A percentile compares a stretch with the other conserved stretches of the same genome.
These are phyloP conservation scores for Phoxinus dragarum DNA, from an alignment of 2,797 vertebrate species.

Conservation along the genomic window DNA sequence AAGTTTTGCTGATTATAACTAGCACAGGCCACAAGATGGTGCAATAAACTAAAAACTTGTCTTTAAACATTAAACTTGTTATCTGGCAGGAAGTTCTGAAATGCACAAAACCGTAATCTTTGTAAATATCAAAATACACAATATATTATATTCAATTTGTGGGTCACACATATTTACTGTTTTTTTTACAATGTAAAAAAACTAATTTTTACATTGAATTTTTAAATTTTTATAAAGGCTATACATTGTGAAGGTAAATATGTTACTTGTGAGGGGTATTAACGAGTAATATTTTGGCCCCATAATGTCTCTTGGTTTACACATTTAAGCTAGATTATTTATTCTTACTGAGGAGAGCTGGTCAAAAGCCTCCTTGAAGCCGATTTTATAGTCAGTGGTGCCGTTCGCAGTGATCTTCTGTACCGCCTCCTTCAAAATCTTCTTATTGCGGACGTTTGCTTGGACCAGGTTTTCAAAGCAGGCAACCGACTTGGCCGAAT, in stretches of 20 bases:
- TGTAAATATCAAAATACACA: not conserved
- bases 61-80: not conserved
- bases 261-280: not conserved
- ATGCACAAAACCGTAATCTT: not conserved
- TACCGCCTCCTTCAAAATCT: conserved; percentile 90
- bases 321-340: not conserved
- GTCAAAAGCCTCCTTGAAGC: conserved; percentile 91
- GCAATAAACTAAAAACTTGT: not conserved
- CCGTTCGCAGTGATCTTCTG: conserved; percentile 90
- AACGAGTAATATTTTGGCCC: not conserved
- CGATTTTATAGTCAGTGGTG: conserved; percentile 92
- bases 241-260: not conserved
- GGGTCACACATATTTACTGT: not conserved
- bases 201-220: too few species aligned
- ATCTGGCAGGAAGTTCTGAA: not conserved
- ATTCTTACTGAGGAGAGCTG: conserved; percentile 86
- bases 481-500: conserved; percentile 84
- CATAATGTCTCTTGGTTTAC: not conserved
- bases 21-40: conserved; percentile 29
- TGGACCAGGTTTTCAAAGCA: conserved; percentile 96
- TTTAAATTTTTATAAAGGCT: too few species aligned
- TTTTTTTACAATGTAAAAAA: too few species aligned
- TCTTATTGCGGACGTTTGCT: conserved; percentile 97
- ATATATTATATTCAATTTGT: not conserved
- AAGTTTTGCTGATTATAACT: not conserved